Conservation (phyloP, 2,797 vertebrate genomes). For the Cynodonichthys magdalenae region DNA sequence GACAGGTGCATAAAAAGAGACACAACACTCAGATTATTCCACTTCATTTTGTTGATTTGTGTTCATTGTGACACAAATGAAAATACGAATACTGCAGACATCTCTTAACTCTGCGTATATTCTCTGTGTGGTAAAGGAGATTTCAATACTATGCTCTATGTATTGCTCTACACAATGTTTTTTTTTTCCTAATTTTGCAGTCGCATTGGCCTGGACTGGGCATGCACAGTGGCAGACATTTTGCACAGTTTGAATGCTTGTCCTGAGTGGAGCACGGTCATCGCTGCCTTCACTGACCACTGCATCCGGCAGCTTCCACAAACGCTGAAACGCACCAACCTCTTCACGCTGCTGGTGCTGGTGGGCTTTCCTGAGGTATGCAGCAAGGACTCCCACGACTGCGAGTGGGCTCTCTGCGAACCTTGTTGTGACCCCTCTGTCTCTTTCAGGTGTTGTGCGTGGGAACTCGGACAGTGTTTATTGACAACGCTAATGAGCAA, state of each 20-base stretch:
- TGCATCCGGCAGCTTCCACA: conserved; percentile 92
- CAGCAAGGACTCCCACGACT: neutral
- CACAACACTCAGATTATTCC: neutral
- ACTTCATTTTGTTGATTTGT: neutral
- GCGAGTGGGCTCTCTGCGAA: neutral
- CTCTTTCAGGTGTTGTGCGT: conserved; percentile 91
- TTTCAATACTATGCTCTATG: no score
- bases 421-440: conserved; percentile 19
- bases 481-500: conserved; percentile 95
- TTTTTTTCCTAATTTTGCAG: conserved; percentile 63
- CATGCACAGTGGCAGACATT: conserved; percentile 94
- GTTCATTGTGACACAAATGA: neutral
- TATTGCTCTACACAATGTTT: neutral
- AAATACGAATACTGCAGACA: neutral
- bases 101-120: neutral
- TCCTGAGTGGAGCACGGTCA: conserved; percentile 87
- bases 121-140: no score
- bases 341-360: conserved; percentile 94
- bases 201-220: conserved; percentile 96
- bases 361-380: conserved; percentile 96
- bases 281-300: conserved; percentile 91
- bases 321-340: conserved; percentile 92
- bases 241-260: conserved; percentile 88
- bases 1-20: conserved; percentile 85
- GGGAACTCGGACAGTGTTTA: conserved; percentile 93